phyloP scores from a whole-genome alignment of 2,113 vertebrate genomes.

The Seriola dumerili region DNA sequence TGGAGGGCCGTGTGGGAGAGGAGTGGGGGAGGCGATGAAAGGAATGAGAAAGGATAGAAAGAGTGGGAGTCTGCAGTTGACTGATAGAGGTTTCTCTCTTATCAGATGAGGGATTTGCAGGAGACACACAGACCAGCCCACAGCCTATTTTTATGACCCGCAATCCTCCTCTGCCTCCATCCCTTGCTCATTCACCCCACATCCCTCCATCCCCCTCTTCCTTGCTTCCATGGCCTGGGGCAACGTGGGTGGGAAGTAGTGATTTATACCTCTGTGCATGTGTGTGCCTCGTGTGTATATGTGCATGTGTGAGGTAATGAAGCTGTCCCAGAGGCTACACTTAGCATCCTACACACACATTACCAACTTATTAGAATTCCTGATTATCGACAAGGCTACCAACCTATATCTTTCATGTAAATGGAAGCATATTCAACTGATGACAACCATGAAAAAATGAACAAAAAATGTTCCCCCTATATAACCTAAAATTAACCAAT shows the following conservation, averaged over 20 bases:
- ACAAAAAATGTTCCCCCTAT: background rate
- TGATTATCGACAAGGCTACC: slow-evolving; percentile 26
- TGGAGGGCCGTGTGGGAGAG: slow-evolving; percentile 53
- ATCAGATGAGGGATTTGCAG: slow-evolving; percentile 72
- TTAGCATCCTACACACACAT: slow-evolving; percentile 59
- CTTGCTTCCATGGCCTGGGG: slow-evolving; percentile 53
- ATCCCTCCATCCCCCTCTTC: slow-evolving; percentile 58
- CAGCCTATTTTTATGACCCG: slow-evolving; percentile 73
- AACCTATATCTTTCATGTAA: slow-evolving; percentile 25
- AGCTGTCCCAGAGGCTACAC: slow-evolving; percentile 49
- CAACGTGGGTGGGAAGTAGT: slow-evolving; percentile 71
- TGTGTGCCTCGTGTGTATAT: slow-evolving; percentile 36
- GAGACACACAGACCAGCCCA: slow-evolving; percentile 65
- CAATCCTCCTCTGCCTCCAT: slow-evolving; percentile 60
- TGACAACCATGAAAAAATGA: background rate
- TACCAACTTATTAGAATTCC: slow-evolving; percentile 53
- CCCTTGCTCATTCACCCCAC: slow-evolving; percentile 41
- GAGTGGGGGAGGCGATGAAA: slow-evolving; percentile 63
- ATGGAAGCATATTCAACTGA: background rate
- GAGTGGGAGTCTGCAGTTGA: slow-evolving; percentile 66
- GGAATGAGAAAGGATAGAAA: slow-evolving; percentile 49
- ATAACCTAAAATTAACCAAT: background rate
- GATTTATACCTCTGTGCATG: slow-evolving; percentile 72
- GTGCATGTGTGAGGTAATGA: slow-evolving; percentile 59
- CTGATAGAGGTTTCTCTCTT: slow-evolving; percentile 65